Evolutionary conservation across 2,113 vertebrate species (phyloP).

Genomic region (Mustela lutreola): DNA sequence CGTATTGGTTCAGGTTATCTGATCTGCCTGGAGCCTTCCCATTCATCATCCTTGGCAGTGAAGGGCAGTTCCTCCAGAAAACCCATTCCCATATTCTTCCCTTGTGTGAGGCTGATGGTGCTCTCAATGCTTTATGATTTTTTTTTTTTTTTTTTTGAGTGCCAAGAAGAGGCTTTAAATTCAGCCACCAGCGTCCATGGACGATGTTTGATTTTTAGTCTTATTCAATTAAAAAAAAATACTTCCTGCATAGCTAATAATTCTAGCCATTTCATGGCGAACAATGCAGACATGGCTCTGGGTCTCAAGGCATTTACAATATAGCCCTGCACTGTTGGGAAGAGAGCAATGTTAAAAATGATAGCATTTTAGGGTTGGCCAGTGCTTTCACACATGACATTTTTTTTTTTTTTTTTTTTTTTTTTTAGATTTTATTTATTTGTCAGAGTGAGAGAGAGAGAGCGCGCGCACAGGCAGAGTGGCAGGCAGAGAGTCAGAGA

Average conservation of each 20-base stretch:
- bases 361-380: too few relatives aligned
- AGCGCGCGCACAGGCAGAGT: too few relatives aligned
- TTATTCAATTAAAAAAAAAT: background rate
- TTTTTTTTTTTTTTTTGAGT: background rate
- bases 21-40: background rate
- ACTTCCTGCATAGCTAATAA: background rate
- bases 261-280: background rate
- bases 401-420: too few relatives aligned
- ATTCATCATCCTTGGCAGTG: background rate
- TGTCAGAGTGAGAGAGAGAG: too few relatives aligned
- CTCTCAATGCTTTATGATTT: background rate
- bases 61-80: conserved; percentile 19
- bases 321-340: background rate
- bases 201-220: background rate
- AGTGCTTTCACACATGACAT: accelerated
- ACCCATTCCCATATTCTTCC: background rate
- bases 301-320: background rate
- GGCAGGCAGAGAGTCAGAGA: too few relatives aligned
- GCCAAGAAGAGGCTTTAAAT: background rate
- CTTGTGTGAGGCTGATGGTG: background rate
- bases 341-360: background rate
- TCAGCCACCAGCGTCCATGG: background rate
- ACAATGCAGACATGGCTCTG: background rate
- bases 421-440: too few relatives aligned
- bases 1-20: background rate